Evolutionary conservation across 1,140 invertebrate genomes (phyloP), one percentile per base, ranked within the genome.

Genomic region (Teleogryllus occipitalis): DNA sequence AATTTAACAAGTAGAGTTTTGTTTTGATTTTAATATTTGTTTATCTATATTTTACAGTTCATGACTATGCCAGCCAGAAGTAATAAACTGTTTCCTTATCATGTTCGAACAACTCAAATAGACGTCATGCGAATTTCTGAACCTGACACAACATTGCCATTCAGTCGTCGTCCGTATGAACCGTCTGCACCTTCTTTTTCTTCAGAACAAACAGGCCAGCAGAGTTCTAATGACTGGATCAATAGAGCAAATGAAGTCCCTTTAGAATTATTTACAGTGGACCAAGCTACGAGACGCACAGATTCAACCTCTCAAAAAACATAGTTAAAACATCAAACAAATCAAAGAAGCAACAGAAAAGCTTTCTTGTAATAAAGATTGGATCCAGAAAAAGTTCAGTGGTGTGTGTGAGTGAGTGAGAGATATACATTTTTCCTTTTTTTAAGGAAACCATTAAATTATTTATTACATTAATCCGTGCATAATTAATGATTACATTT

Each of bases 61-160:
- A 84, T 96, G 80, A 95, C 95, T 0, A 86, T 94, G 81, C 95
- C 95, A 27, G 91, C 92, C 12, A 91, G 92, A 76, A 93, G 93
- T 3, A 96, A 96, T 82, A 92, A 92, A 82, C 95, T 95, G 83
- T 96, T 96, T 83, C 95, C 95, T 0, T 97, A 93, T 84, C 95
- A 96, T 83, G 93, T 96, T 0, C 85, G 92, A 76, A 96, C 95
- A 0, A 92, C 93, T 10, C 95, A 96, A 86, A 92, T 93, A 73
- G 91, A 90, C 8, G 87, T 91, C 8, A 91, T 92, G 89, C 89
- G 91, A 85, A 85, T 86, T 8, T 84, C 86, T 15, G 88, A 89
- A 8, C 87, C 86, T 72, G 88, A 88, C 73, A 87, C 86, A n/a
- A 84, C 90, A 8, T 90, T 92, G 81, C 85, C 88, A 74, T 92